These are phyloP conservation scores for Dicranocentrus wangi DNA, from an alignment of 2,888 invertebrate genomes.

Conservation along the genomic window DNA sequence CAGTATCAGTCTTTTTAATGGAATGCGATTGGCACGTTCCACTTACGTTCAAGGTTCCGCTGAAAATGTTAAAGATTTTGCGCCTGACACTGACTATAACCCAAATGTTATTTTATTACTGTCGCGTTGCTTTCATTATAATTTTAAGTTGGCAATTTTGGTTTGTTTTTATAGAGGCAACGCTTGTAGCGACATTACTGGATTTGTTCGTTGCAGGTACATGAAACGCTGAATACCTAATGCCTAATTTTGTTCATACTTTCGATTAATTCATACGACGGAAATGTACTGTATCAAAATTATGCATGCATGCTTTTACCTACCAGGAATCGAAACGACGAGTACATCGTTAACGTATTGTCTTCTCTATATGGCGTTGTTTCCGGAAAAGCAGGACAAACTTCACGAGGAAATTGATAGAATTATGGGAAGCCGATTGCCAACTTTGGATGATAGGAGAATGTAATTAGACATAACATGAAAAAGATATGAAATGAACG, in stretches of 20 bases:
- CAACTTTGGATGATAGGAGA: conserved; percentile 62
- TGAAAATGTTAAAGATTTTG: too few species aligned
- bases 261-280: too few species aligned
- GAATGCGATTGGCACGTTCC: conserved; percentile 22
- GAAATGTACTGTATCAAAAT: too few species aligned
- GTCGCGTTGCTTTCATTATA: too few species aligned
- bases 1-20: neutral
- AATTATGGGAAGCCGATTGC: conserved; percentile 48
- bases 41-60: neutral
- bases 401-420: conserved; percentile 65
- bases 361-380: conserved; percentile 63
- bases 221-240: too few species aligned
- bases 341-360: conserved; percentile 57
- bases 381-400: conserved; percentile 60
- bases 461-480: conserved; percentile 34
- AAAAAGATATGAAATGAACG: too few species aligned
- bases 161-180: conserved; percentile 32
- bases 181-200: conserved; percentile 37
- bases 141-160: neutral
- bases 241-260: too few species aligned
- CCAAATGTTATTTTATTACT: too few species aligned
- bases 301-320: neutral
- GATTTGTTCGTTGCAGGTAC: conserved; percentile 62
- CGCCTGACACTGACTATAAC: too few species aligned
- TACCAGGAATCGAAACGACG: conserved; percentile 65